These are phyloP conservation scores for Mustela lutreola DNA, from an alignment of 2,113 vertebrate species.

Conservation along the genomic window DNA sequence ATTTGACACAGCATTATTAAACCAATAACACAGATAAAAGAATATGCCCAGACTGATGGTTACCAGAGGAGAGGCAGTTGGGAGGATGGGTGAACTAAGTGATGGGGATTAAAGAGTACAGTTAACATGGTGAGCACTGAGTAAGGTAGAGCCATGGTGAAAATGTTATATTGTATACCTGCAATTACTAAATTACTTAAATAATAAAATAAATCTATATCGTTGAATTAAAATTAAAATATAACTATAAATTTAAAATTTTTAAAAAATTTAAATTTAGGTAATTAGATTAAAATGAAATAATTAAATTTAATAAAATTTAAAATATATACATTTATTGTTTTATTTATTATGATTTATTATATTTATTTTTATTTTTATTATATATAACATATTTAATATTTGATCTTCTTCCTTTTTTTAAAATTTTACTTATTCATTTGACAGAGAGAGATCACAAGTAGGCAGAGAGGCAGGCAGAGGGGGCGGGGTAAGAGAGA, in stretches of 20 bases:
- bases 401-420: too few species aligned
- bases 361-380: too few species aligned
- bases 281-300: background rate
- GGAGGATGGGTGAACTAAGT: background rate
- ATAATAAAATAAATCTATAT: background rate
- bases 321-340: background rate
- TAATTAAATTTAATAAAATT: background rate
- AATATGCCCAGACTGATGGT: background rate
- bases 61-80: background rate
- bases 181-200: background rate
- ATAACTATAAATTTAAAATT: background rate
- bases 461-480: too few species aligned
- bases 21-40: background rate
- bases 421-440: too few species aligned
- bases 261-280: background rate
- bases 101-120: background rate
- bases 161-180: background rate
- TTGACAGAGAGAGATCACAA: too few species aligned
- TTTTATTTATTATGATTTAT: too few species aligned
- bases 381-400: too few species aligned
- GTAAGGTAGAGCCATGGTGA: background rate
- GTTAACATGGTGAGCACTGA: background rate
- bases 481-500: too few species aligned
- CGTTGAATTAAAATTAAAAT: background rate
- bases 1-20: background rate